Percentiles rank a stretch among this genome's conserved stretches.
These are phyloP conservation scores for Alloscopus bannaensis DNA, from an alignment of 2,888 invertebrate species.

Conservation along the genomic window DNA sequence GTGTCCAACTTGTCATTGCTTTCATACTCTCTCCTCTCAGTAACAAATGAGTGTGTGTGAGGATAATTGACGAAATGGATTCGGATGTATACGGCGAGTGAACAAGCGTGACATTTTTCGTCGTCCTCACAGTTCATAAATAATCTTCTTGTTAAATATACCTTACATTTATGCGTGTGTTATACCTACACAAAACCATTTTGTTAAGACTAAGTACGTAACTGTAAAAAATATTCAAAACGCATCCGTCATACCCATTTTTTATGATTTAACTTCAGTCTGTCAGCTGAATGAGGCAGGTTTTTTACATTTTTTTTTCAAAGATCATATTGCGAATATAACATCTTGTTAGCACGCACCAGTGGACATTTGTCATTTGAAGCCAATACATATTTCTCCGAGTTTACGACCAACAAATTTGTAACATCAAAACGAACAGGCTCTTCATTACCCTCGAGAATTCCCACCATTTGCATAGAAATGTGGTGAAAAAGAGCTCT, in stretches of 20 bases:
- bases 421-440: constrained; percentile 53
- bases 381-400: neutral
- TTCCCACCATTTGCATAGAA: constrained; percentile 62
- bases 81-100: constrained; percentile 38
- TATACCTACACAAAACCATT: neutral
- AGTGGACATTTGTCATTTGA: no score
- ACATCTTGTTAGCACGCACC: no score
- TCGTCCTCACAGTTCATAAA: constrained; percentile 44
- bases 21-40: constrained; percentile 37
- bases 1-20: constrained; percentile 58
- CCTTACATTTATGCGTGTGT: neutral
- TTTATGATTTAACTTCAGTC: no score
- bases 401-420: constrained; percentile 51
- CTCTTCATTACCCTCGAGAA: constrained; percentile 54
- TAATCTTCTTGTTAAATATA: constrained; percentile 23
- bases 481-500: no score
- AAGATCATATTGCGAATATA: no score
- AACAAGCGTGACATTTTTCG: constrained; percentile 52
- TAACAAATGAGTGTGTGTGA: neutral
- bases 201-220: neutral
- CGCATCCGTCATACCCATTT: no score
- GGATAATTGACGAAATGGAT: constrained; percentile 44
- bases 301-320: no score
- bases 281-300: no score
- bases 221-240: no score